Evolutionary conservation across 2,113 vertebrate species (phyloP), one percentile per base, ranked within the genome.

Genomic region (Sceloporus tristichus): DNA sequence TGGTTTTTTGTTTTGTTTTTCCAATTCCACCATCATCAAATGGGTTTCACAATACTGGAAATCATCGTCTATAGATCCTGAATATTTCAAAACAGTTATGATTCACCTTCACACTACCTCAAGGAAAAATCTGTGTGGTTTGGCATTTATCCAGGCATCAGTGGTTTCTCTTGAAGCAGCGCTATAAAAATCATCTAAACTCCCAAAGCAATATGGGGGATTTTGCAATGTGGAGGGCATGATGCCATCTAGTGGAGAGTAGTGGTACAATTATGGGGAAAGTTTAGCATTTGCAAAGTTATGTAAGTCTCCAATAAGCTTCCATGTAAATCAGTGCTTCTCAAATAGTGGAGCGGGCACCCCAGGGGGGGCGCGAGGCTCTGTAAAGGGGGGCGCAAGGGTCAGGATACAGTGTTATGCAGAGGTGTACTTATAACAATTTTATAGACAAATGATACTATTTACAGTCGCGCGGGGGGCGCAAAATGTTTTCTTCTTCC

Each of bases 121-220:
- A 59, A 40, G 4, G 2, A 38, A 21, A 83, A 71, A n/a, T 83
- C 68, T 16, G 7, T 83, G 9, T 70, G 38, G 68, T 88, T 27
- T 88, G 59, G 42, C 59, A 83, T 62, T 65, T 3, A 53, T n/a
- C 40, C n/a, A 29, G 38, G 62, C 81, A 83, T 38, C n/a, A 66
- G 14, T 62, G 29, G 56, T 83, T 76, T 76, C 21, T 62, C 19
- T 88, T 79, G 71, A 62, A 81, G 70, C 25, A 59, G 38, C 4
- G 19, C 18, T 62, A 62, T 73, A 87, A 80, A 87, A 79, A 71
- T 6, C 23, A 71, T 79, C 62, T 14, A 85, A 73, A 53, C 14
- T 65, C 80, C 73, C 79, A 76, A 88, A 88, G 86, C 54, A 82
- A 76, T 79, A 82, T 88, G 86, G 86, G 79, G 68, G n/a, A 38